Base-by-base conservation (phyloP, 2,113 vertebrate genomes). In the Arenaria interpres region DNA sequence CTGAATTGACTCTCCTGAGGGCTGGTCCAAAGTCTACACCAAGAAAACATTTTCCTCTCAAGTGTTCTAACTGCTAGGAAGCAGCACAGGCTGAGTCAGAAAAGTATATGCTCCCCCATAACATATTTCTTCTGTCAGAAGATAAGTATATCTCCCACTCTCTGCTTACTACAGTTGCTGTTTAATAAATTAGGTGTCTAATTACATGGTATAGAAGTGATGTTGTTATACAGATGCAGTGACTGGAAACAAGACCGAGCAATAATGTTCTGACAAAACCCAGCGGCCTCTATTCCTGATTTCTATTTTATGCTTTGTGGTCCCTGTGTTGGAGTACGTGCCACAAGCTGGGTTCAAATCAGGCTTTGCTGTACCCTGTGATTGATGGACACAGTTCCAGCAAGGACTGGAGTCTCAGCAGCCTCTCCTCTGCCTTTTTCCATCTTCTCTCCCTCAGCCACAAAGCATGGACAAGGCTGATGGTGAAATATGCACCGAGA, bases 151-250 rank as follows among this genome's bases (percentile, higher is more conserved):
- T 93, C 95, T 97, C 85, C 84, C 4, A 13, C 71, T 95, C 80
- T 73, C 91, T 95, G 85, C 91, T 93, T 89, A 54, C 87, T 88
- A 76, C 81, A n/a, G 71, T 59, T 2, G 5, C 89, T 95, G 81
- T 95, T 97, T 94, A 96, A 95, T 97, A 97, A 96, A 97, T 97
- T 97, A 94, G 89, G 59, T 63, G 53, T 91, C 93, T 97, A 97
- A 97, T 97, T 97, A 96, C 81, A 93, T 56, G 84, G 93, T 89
- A 96, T 91, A 67, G 93, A 85, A 96, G 78, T 77, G 91, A 91
- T 96, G 95, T 89, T 97, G 95, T 85, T 97, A 92, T 90, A 96
- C 94, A 85, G 89, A 89, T 85, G 92, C 91, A 97, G 71, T 91
- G 93, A 96, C 93, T 92, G 91, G 97, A 97, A 96, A 96, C 67